Percentiles rank a stretch among this genome's conserved stretches.
Evolutionary conservation across 2,888 invertebrate genomes (phyloP).

Genomic region (Gibbula magus): DNA sequence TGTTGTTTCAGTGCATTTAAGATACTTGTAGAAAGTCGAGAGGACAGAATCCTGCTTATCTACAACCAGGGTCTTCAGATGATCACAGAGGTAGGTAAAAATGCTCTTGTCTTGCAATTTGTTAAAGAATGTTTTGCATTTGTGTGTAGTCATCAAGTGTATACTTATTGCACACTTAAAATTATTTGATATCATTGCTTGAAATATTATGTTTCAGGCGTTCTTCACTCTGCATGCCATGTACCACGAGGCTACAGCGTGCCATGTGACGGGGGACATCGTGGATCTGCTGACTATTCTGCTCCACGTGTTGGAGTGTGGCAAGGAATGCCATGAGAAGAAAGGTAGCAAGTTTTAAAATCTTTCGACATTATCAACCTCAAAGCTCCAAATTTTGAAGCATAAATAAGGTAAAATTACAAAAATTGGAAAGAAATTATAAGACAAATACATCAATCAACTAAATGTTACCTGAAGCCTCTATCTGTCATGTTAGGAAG

Average conservation of each 20-base stretch:
- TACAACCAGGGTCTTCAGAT: constrained; percentile 90
- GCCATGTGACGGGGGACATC: constrained; percentile 88
- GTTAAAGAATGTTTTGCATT: too few relatives aligned
- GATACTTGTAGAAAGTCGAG: constrained; percentile 90
- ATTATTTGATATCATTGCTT: too few relatives aligned
- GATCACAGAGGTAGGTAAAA: constrained; percentile 82
- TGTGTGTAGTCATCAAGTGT: background rate
- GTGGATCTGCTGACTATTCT: constrained; percentile 84
- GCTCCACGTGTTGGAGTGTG: constrained; percentile 76
- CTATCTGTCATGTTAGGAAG: too few relatives aligned
- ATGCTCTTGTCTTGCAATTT: background rate
- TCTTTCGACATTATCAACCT: background rate
- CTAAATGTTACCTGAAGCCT: too few relatives aligned
- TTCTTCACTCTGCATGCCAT: constrained; percentile 93
- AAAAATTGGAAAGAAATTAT: background rate
- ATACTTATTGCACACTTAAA: too few relatives aligned
- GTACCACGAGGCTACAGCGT: constrained; percentile 94
- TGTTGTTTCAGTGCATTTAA: constrained; percentile 80
- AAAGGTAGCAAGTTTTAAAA: constrained; percentile 45
- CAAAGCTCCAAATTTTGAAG: too few relatives aligned
- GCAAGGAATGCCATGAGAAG: constrained; percentile 51
- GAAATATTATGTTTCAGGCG: constrained; percentile 79
- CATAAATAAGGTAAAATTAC: too few relatives aligned
- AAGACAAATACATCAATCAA: too few relatives aligned
- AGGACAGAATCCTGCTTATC: constrained; percentile 91